These are phyloP conservation scores for Sarcophaga rosellei DNA, from an alignment of 2,888 invertebrate species.

Conservation along the genomic window DNA sequence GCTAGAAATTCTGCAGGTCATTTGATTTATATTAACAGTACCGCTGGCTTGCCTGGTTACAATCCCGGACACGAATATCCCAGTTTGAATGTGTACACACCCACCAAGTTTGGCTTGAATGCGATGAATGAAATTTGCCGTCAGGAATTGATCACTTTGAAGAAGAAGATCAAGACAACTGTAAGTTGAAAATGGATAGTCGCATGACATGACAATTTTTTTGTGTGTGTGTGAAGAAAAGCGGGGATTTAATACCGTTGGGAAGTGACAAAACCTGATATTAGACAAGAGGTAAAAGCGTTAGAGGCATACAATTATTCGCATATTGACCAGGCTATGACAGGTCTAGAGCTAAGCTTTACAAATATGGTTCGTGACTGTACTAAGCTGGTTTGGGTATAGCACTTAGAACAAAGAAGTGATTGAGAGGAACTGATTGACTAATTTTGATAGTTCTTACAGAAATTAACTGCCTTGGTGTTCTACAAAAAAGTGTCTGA, in stretches of 20 bases:
- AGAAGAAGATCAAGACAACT: slow-evolving; percentile 78
- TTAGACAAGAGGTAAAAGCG: too few species aligned
- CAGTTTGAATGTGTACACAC: slow-evolving; percentile 77
- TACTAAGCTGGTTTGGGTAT: too few species aligned
- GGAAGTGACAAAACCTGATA: too few species aligned
- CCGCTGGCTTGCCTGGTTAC: slow-evolving; percentile 75
- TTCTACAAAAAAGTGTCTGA: too few species aligned
- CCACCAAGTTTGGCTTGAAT: slow-evolving; percentile 78
- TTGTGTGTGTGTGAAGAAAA: not conserved
- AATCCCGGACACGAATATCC: slow-evolving; percentile 72
- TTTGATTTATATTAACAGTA: slow-evolving; percentile 77
- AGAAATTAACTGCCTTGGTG: too few species aligned
- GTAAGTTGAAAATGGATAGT: slow-evolving; percentile 71
- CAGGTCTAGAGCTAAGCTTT: too few species aligned
- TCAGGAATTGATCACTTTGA: slow-evolving; percentile 76
- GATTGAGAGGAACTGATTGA: too few species aligned
- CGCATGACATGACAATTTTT: not conserved
- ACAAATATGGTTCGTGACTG: too few species aligned
- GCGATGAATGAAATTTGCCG: slow-evolving; percentile 78
- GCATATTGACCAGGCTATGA: too few species aligned
- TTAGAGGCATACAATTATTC: too few species aligned
- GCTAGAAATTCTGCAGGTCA: slow-evolving; percentile 76
- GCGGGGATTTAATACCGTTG: not conserved
- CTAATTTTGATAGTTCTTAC: too few species aligned
- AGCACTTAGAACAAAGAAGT: too few species aligned